Base-by-base conservation (phyloP, 2,888 invertebrate genomes). In the Acheta domesticus region DNA sequence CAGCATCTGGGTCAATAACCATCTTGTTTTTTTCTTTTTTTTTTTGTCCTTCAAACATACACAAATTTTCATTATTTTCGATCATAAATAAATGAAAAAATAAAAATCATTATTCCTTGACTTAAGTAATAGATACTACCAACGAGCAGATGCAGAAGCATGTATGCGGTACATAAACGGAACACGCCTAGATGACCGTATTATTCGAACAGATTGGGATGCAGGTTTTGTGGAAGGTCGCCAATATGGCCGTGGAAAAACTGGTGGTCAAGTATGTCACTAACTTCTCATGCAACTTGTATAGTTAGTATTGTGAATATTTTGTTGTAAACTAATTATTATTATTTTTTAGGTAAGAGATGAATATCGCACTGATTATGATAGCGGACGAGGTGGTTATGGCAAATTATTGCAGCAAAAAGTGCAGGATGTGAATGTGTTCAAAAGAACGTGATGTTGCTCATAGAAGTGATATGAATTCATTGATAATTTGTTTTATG, bases 151-250 rank as follows among this genome's bases (percentile, higher is more conserved):
- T 86, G 91, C 94, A 2, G 95, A 96, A 86, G 89, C 92, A 83
- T 93, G 94, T 86, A 93, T 95, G 92, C 91, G 97, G 83, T 99
- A 96, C 86, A 91, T 99, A 62, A 99, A 99, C 89, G 98, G 98
- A 1, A 99, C 99, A 0, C 90, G 98, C 83, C 88, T 99, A 78
- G 99, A 99, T 87, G 99, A 99, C 86, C 91, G 99, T 85, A 94
- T 98, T 82, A 96, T 99, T 76, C 91, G 99, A 84, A 96, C 97
- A 80, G 99, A 99, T 87, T 99, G 98, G 98, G 99, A 99, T 88
- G 98, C 98, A 50, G 99, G 99, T 2, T 99, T 99, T 87, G 91
- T 96, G 82, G 99, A 99, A 89, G 99, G 99, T 2, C 90, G 99
- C 83, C 99, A 99, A 86, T 99, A 96, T 88, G 99, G 99, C 49